These are phyloP conservation scores for Pemphredon lugubris DNA, from an alignment of 2,888 invertebrate genomes.

Conservation along the genomic window DNA sequence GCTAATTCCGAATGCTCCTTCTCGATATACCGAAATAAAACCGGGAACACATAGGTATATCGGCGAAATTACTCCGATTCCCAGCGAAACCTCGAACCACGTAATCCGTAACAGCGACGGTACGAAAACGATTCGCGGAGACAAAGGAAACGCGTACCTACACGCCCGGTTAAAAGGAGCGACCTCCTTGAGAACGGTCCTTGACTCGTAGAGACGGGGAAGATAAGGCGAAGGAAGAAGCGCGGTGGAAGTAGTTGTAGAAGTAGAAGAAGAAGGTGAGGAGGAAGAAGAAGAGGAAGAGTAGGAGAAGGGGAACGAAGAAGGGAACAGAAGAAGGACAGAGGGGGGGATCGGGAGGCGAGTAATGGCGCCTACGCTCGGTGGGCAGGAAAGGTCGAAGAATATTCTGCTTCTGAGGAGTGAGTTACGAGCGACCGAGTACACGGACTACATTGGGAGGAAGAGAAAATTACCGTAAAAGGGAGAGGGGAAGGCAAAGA, in stretches of 20 bases:
- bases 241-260: slow-evolving; percentile 46
- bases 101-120: slow-evolving; percentile 35
- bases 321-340: slow-evolving; percentile 50
- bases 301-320: slow-evolving; percentile 49
- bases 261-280: slow-evolving; percentile 50
- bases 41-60: too few species aligned
- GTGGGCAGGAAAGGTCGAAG: slow-evolving; percentile 62
- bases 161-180: slow-evolving; percentile 72
- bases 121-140: slow-evolving; percentile 57
- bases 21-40: too few species aligned
- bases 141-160: slow-evolving; percentile 61
- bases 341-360: slow-evolving; percentile 50
- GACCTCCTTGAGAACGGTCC: slow-evolving; percentile 81
- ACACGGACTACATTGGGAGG: slow-evolving; percentile 35
- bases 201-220: slow-evolving; percentile 77
- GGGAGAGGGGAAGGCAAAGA: slow-evolving; percentile 5
- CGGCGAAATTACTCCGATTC: too few species aligned
- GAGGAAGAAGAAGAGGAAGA: slow-evolving; percentile 44
- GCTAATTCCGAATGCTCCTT: too few species aligned
- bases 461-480: slow-evolving; percentile 10
- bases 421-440: slow-evolving; percentile 33
- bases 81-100: too few species aligned
- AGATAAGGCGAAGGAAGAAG: slow-evolving; percentile 60
- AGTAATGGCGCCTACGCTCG: slow-evolving; percentile 71
- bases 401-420: slow-evolving; percentile 60